Conservation (phyloP, 2,797 vertebrate species). For the Lacerta agilis region DNA sequence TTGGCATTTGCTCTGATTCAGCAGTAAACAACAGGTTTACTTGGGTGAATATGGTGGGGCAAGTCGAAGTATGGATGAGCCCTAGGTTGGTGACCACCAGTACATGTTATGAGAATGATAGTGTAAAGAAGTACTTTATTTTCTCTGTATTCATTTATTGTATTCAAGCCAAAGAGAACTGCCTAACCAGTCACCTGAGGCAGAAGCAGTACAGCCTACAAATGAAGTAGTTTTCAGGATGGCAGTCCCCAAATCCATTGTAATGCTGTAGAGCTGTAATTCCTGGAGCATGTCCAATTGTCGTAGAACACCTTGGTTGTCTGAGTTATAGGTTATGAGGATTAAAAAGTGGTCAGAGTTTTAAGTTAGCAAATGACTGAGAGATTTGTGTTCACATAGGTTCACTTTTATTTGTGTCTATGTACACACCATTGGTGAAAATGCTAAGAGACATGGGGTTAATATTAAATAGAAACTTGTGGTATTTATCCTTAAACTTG, state of each 20-base stretch:
- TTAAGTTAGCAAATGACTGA: background rate
- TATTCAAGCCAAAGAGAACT: background rate
- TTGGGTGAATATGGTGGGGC: too few species aligned
- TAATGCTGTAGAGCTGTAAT: background rate
- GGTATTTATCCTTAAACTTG: constrained; percentile 47
- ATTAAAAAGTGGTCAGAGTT: background rate
- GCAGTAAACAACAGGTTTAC: too few species aligned
- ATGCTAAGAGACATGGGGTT: constrained; percentile 1
- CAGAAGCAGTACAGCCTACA: background rate
- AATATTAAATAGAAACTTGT: constrained; percentile 22
- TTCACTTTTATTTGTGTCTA: background rate
- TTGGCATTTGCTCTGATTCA: too few species aligned
- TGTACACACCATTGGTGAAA: background rate
- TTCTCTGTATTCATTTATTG: background rate
- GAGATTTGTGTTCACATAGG: background rate
- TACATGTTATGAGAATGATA: background rate
- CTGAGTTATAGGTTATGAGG: background rate
- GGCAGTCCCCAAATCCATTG: background rate
- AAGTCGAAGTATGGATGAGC: too few species aligned
- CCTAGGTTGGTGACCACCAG: too few species aligned
- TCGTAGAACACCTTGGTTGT: background rate
- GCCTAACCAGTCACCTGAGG: background rate
- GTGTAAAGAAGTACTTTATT: background rate
- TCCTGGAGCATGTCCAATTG: background rate
- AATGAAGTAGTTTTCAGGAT: background rate